Evolutionary conservation across 2,113 vertebrate species (phyloP), one percentile per base, ranked within the genome.

Genomic region (Opisthocomus hoazin): DNA sequence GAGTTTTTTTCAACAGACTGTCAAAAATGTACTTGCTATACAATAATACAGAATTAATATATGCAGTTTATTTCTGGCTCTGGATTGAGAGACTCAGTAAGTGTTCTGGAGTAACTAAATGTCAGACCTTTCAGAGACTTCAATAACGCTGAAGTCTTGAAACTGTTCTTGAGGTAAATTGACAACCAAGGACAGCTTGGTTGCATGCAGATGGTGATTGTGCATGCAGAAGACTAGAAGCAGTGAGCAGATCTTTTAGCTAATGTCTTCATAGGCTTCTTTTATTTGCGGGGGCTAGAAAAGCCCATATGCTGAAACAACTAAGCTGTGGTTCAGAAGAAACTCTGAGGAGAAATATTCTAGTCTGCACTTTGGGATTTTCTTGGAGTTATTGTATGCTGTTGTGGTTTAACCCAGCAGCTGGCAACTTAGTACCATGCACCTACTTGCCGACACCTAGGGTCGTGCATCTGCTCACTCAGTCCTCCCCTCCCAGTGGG

Each of bases 151-250:
- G 30, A 66, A 9, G 56, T 23, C 10, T 78, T 63, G 57, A 76
- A 79, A 45, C 6, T 84, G 7, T 82, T 76, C 13, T 57, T 57
- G 37, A 23, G 4, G 48, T 70, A 46, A 71, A 53, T 14, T 66
- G 37, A 10, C 24, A 54, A 0, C 5, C 6, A 50, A 77, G n/a
- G 66, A 26, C 18, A 20, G 15, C 3, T n/a, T 71, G n/a, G 41
- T 36, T 29, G 5, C 5, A 13, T 0, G 3, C 9, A 57, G 26
- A 79, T 71, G n/a, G 41, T 36, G 15, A 14, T 5, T 1, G 14
- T 29, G 5, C 5, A 13, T 0, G 3, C 9, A 57, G 26, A 79
- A 37, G 26, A 26, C 6, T 43, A n/a, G 51, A 93, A 54, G 6
- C 5, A 34, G 8, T 39, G 26, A 54, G 18, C 14, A 34, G 8